Evolutionary conservation across 2,888 invertebrate genomes (phyloP), one percentile per base, ranked within the genome.

Genomic region (Eustalomyia histrio): DNA sequence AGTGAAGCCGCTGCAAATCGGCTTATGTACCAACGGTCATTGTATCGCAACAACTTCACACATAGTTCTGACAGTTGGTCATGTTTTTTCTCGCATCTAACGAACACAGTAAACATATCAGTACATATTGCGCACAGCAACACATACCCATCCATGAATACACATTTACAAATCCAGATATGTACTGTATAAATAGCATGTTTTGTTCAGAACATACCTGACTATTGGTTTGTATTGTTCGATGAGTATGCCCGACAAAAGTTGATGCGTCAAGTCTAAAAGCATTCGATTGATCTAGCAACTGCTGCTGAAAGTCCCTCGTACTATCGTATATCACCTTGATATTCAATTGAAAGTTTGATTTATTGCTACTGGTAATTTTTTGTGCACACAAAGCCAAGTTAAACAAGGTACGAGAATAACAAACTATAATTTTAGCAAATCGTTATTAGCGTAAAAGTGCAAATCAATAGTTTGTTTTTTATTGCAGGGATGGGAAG

Each of bases 301-400:
- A 39, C 39, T 39, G 14, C 3, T 21, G 29, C 24, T 57, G 29
- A 29, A 57, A 57, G 58, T 58, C 50, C 47, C 33, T 53, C 18
- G 39, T 10, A 35, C 35, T 39, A 14, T n/a, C n/a, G n/a, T n/a
- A n/a, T 29, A 65, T 35, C 65, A 53, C 52, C 33, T 29, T 55
- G 88, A 88, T 88, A 88, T 29, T 29, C 7, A 89, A 89, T 89
- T 89, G 89, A 89, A 89, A 88, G 88, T 87, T 89, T 89, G 89
- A 89, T 89, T 89, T 89, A 89, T 89, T 87, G 88, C 88, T 87
- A 88, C 88, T 87, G 88, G 88, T 87, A 85, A 82, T 82, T 82
- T 83, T 79, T 76, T 58, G 68, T 65, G 52, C 61, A 53, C 78
- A 12, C 12, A n/a, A 12, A 39, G 14, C 39, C 12, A 39, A 39